Percentiles rank a stretch among this genome's conserved stretches.
These are phyloP conservation scores for Hyla sarda DNA, from an alignment of 2,113 vertebrate species.

Conservation along the genomic window DNA sequence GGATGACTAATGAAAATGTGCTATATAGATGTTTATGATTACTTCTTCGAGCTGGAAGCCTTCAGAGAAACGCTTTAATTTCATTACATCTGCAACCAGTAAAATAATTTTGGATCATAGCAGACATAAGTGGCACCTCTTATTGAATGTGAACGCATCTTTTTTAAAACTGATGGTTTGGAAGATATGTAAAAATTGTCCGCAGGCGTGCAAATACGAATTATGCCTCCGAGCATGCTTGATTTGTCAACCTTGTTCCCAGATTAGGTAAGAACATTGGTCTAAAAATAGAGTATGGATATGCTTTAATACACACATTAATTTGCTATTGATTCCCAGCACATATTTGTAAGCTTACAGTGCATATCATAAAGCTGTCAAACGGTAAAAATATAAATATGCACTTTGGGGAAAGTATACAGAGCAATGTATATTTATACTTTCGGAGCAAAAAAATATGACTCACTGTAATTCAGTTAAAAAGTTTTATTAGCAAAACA, in stretches of 20 bases:
- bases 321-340: constrained; percentile 48
- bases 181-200: constrained; percentile 41
- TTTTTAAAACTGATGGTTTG: constrained; percentile 8
- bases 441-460: neutral
- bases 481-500: constrained; percentile 6
- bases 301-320: constrained; percentile 43
- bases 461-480: neutral
- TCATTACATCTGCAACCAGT: neutral
- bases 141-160: neutral
- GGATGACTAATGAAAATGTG: constrained; percentile 48
- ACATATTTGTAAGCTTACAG: constrained; percentile 22
- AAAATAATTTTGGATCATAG: neutral
- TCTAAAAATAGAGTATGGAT: constrained; percentile 31
- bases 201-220: constrained; percentile 2
- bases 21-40: constrained; percentile 14
- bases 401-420: constrained; percentile 4
- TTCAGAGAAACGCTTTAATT: neutral
- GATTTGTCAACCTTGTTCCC: constrained; percentile 37
- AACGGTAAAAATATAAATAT: constrained; percentile 1
- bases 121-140: neutral
- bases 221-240: constrained; percentile 27
- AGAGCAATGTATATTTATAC: neutral
- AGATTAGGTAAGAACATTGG: constrained; percentile 40
- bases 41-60: neutral
- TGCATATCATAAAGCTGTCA: constrained; percentile 10